These are phyloP conservation scores for Ptychobarbus kaznakovi DNA, from an alignment of 2,797 vertebrate genomes.

Conservation along the genomic window DNA sequence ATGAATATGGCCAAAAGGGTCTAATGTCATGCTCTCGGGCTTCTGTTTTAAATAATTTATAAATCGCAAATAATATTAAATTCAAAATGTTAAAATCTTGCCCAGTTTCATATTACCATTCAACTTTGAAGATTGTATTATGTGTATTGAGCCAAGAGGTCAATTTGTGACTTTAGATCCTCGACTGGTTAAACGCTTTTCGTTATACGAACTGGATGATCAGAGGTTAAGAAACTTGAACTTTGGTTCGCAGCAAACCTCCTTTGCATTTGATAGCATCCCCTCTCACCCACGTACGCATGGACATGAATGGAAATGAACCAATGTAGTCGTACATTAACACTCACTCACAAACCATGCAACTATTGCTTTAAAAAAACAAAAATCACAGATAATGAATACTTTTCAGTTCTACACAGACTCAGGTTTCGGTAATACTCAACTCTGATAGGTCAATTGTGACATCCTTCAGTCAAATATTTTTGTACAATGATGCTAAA, in stretches of 20 bases:
- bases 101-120: not conserved
- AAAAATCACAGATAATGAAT: not conserved
- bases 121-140: not conserved
- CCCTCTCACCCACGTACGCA: not conserved
- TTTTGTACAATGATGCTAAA: not conserved
- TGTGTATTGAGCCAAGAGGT: not conserved
- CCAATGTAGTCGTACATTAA: not conserved
- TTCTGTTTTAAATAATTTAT: not conserved
- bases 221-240: not conserved
- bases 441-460: not conserved
- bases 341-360: not conserved
- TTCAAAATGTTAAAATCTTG: not conserved
- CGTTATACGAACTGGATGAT: not conserved
- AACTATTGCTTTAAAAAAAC: not conserved
- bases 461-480: not conserved
- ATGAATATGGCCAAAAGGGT: not conserved
- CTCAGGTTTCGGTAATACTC: not conserved
- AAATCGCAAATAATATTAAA: not conserved
- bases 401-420: too few relatives aligned
- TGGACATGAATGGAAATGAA: slow-evolving; percentile 11
- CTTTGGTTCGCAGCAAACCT: not conserved
- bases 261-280: not conserved
- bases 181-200: not conserved
- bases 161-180: not conserved
- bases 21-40: not conserved